Base-by-base conservation (phyloP, 2,888 invertebrate genomes). In the Yponomeuta evonymella region DNA sequence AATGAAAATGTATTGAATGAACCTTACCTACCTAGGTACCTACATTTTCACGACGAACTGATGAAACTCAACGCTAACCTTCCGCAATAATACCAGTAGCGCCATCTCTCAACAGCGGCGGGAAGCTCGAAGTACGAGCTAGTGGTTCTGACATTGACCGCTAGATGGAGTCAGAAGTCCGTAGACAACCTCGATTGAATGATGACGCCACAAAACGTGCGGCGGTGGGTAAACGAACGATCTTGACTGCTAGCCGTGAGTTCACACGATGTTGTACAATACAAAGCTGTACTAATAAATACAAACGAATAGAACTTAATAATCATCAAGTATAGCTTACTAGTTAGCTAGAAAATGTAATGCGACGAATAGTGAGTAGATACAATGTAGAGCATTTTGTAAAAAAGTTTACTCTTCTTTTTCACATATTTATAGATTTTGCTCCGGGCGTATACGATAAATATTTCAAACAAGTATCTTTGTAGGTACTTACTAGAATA, bases 111-210 rank as follows among this genome's bases (percentile, higher is more conserved):
- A 76, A 72, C 70, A 74, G 70, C 51, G 73, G 71, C 65, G 43
- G 71, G 67, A 83, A 87, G 90, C 86, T 84, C 73, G 72, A 73
- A 76, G 71, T 73, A 72, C 72, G 73, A 69, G 69, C 75, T 82
- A 84, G 86, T 87, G 83, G 87, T 90, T 85, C 77, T 87, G 90
- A 90, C 90, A 90, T 91, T 91, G 91, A 91, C 90, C 91, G 92
- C 86, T 84, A 91, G 92, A 85, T 90, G 91, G 91, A 83, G 85
- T 83, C 83, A 89, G 81, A 85, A 75, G 86, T 86, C 83, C 86
- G 83, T 77, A 67, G 48, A 48, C 69, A 29, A 30, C 29, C 30
- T 58, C 79, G 78, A 77, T 75, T 78, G 77, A 80, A 80, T 87
- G 86, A 80, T 87, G 86, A 86, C 85, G 86, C 80, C 58, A 43